These are phyloP conservation scores for Triplophysa dalaica DNA, from an alignment of 2,113 vertebrate genomes.

Conservation along the genomic window DNA sequence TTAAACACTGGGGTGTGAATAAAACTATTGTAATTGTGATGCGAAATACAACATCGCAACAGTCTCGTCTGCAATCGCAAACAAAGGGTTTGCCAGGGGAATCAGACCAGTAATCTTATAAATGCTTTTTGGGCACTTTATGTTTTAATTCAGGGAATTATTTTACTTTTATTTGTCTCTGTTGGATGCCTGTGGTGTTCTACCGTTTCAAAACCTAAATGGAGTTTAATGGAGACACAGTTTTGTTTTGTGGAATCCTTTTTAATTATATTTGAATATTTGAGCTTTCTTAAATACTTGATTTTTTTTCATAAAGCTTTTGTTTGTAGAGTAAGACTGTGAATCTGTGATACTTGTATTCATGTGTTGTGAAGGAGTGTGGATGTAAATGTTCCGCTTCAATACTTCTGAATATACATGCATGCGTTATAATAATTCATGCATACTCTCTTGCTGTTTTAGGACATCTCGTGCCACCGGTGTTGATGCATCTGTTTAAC, in stretches of 20 bases:
- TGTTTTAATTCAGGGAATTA: conserved; percentile 73
- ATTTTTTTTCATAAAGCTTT: conserved; percentile 33
- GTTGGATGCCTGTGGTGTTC: conserved; percentile 34
- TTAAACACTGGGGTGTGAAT: conserved; percentile 53
- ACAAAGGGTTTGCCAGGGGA: conserved; percentile 1
- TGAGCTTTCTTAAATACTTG: conserved; percentile 37
- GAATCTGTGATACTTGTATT: conserved; percentile 55
- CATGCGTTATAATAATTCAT: conserved; percentile 56
- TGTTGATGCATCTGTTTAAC: conserved; percentile 16
- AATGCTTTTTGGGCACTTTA: conserved; percentile 71
- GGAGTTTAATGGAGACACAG: conserved; percentile 18
- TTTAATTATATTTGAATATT: neutral
- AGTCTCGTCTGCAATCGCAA: conserved; percentile 10
- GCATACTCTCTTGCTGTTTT: conserved; percentile 44
- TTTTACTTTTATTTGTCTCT: conserved; percentile 30
- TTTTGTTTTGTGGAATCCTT: conserved; percentile 38
- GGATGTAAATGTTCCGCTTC: conserved; percentile 46
- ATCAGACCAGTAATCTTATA: conserved; percentile 30
- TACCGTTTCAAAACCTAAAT: conserved; percentile 29
- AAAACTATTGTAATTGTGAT: conserved; percentile 14
- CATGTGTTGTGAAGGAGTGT: conserved; percentile 32
- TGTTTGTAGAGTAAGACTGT: conserved; percentile 64
- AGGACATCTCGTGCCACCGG: conserved; percentile 48
- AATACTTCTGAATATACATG: conserved; percentile 38
- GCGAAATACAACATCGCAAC: conserved; percentile 24